Conservation (phyloP, 2,113 vertebrate genomes). For the Calcarius ornatus region DNA sequence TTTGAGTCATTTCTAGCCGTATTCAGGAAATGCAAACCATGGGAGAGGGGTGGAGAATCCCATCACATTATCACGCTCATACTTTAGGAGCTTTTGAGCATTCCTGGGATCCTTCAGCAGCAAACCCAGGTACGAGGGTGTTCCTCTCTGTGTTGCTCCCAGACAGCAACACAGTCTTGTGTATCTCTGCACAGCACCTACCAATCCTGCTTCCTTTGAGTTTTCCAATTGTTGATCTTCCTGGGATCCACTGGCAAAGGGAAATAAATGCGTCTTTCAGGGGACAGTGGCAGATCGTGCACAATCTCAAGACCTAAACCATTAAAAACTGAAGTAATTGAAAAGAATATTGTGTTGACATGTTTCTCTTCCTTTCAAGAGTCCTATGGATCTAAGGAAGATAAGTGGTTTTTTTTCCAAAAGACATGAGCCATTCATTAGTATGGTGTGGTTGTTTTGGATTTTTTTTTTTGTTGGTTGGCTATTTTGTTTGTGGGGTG, state of each 20-base stretch:
- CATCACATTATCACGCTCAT: accelerated
- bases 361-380: not conserved
- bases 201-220: not conserved
- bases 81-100: not conserved
- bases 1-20: not conserved
- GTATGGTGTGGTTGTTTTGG: not conserved
- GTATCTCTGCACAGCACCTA: not conserved
- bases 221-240: not conserved
- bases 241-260: not conserved
- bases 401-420: not conserved
- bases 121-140: not conserved
- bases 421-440: not conserved
- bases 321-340: not conserved
- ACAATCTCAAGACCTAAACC: not conserved
- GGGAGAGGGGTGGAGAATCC: not conserved
- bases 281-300: not conserved
- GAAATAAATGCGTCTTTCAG: accelerated
- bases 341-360: not conserved
- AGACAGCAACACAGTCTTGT: too few species aligned
- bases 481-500: not conserved
- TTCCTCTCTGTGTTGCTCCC: not conserved
- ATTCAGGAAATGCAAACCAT: not conserved
- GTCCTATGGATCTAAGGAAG: not conserved
- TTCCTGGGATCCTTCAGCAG: not conserved
- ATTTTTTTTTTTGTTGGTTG: not conserved